Percentiles rank a stretch among this genome's conserved stretches.
phyloP scores from a whole-genome alignment of 1,140 invertebrate species.

The Eufriesea mexicana region DNA sequence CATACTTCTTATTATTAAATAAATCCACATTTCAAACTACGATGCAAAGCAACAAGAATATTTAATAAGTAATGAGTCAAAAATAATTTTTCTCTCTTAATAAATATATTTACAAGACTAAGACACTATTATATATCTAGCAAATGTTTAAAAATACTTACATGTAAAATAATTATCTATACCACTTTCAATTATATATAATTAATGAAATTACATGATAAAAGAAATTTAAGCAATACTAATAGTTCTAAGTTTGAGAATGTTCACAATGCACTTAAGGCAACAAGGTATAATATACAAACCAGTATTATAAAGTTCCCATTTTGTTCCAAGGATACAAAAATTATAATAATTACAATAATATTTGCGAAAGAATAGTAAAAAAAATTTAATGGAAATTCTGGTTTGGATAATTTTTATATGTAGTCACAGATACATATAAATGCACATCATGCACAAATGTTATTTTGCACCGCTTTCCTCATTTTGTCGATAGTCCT shows the following conservation, averaged over 20 bases:
- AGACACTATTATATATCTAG: conserved; percentile 4
- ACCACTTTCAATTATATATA: conserved; percentile 14
- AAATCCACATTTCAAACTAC: conserved; percentile 11
- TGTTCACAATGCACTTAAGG: conserved; percentile 64
- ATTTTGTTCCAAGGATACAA: background rate
- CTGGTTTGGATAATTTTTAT: conserved; percentile 70
- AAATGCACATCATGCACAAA: conserved; percentile 79
- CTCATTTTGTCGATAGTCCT: conserved; percentile 83
- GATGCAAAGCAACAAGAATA: conserved; percentile 20
- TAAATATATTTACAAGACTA: conserved; percentile 12
- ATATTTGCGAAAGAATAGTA: background rate
- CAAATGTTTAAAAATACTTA: conserved; percentile 9
- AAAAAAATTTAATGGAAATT: conserved; percentile 33
- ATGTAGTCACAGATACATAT: conserved; percentile 67
- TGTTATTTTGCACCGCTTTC: conserved; percentile 82
- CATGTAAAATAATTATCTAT: background rate
- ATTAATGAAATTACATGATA: conserved; percentile 24
- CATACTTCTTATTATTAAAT: conserved; percentile 2
- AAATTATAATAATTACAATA: background rate
- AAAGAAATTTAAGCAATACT: conserved; percentile 24
- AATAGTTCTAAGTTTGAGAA: conserved; percentile 44
- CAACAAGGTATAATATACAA: conserved; percentile 59
- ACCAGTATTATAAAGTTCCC: conserved; percentile 53
- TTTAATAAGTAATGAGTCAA: background rate
- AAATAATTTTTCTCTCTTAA: background rate